A percentile compares a stretch with the other conserved stretches of the same genome.
phyloP scores from a whole-genome alignment of 2,797 vertebrate genomes.

The Lepus townsendii region DNA sequence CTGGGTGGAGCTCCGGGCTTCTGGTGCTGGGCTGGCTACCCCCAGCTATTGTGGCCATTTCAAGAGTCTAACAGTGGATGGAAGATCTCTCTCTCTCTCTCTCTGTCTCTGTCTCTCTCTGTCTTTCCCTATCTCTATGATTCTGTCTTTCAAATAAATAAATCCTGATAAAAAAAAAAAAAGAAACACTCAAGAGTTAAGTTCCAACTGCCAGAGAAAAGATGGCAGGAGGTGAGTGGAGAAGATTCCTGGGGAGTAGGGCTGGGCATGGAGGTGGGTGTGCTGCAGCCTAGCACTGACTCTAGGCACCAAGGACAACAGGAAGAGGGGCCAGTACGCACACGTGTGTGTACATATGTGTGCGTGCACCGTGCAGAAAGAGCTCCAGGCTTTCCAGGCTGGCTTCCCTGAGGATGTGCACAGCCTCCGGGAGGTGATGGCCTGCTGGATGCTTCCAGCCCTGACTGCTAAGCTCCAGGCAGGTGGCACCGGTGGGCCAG shows the following conservation, averaged over 20 bases:
- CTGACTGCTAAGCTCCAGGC: background rate
- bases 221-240: background rate
- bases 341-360: too few species aligned
- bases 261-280: background rate
- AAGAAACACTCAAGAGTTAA: background rate
- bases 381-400: background rate
- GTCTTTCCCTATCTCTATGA: too few species aligned
- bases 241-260: background rate
- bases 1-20: too few species aligned
- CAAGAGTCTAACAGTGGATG: too few species aligned
- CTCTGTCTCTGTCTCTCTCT: too few species aligned
- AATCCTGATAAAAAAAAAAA: too few species aligned
- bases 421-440: background rate
- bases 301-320: background rate
- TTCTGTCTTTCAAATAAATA: too few species aligned
- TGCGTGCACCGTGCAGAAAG: background rate
- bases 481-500: background rate
- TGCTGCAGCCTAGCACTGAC: background rate
- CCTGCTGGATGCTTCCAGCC: background rate
- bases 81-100: too few species aligned
- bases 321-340: accelerated
- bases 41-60: too few species aligned
- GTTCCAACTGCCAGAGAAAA: slow-evolving; percentile 38
- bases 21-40: too few species aligned
- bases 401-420: background rate